Evolutionary conservation across 2,888 invertebrate species (phyloP).

Genomic region (Stenolophus ochropezus): DNA sequence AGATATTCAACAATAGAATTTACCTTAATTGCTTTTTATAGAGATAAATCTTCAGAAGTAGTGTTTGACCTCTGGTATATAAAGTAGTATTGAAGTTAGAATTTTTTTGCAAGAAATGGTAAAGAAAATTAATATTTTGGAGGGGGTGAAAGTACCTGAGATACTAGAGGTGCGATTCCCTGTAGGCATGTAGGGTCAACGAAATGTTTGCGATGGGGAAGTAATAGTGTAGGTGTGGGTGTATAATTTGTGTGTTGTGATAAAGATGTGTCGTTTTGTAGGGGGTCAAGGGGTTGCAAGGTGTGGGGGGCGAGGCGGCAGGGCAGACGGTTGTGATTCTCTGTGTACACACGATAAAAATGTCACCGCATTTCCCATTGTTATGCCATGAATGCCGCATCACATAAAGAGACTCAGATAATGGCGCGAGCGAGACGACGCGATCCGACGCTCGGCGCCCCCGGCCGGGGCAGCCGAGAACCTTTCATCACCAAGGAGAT

Average conservation of each 20-base stretch:
- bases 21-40: too few species aligned
- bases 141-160: too few species aligned
- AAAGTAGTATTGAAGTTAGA: too few species aligned
- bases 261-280: conserved; percentile 32
- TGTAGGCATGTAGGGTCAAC: not conserved
- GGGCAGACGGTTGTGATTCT: conserved; percentile 65
- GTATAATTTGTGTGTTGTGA: not conserved
- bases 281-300: not conserved
- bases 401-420: conserved; percentile 70
- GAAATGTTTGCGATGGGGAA: not conserved
- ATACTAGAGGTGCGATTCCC: too few species aligned
- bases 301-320: conserved; percentile 27
- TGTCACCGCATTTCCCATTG: conserved; percentile 71
- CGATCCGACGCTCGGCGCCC: conserved; percentile 39
- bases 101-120: too few species aligned
- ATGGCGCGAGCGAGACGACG: conserved; percentile 65
- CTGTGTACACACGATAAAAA: conserved; percentile 71
- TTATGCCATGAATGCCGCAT: conserved; percentile 70
- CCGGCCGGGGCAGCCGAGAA: conserved; percentile 61
- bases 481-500: conserved; percentile 71
- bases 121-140: too few species aligned
- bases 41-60: too few species aligned
- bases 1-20: too few species aligned
- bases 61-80: too few species aligned
- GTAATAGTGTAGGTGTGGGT: not conserved